phyloP scores from a whole-genome alignment of 2,888 invertebrate species.

The Torymus tubicola region DNA sequence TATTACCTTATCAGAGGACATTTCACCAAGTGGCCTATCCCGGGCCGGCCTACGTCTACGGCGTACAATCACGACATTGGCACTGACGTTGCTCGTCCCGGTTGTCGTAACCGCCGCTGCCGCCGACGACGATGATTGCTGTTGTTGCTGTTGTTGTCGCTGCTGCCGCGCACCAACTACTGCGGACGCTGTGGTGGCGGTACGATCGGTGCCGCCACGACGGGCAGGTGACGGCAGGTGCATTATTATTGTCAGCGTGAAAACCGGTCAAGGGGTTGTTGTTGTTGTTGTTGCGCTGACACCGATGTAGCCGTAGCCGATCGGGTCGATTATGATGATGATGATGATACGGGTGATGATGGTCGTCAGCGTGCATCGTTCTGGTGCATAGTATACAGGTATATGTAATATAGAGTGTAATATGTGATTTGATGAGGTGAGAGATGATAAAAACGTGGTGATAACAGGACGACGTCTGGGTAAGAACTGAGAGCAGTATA shows the following conservation, averaged over 20 bases:
- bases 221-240: no score
- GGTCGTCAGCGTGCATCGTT: no score
- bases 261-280: conserved; percentile 16
- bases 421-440: no score
- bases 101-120: neutral
- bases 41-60: conserved; percentile 21
- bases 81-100: neutral
- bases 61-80: conserved; percentile 44
- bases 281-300: neutral
- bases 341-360: no score
- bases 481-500: no score
- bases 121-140: neutral
- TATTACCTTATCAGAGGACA: conserved; percentile 51
- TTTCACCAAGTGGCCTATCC: conserved; percentile 34
- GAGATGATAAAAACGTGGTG: no score
- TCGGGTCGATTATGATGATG: conserved; percentile 2
- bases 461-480: no score
- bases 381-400: no score
- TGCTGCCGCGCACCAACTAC: no score
- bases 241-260: no score
- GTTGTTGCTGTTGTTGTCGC: neutral
- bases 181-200: neutral
- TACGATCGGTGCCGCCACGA: neutral
- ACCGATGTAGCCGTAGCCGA: neutral
- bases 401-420: no score